Evolutionary conservation across 2,888 invertebrate genomes (phyloP), one percentile per base, ranked within the genome.

Genomic region (Scaptomyza parva): DNA sequence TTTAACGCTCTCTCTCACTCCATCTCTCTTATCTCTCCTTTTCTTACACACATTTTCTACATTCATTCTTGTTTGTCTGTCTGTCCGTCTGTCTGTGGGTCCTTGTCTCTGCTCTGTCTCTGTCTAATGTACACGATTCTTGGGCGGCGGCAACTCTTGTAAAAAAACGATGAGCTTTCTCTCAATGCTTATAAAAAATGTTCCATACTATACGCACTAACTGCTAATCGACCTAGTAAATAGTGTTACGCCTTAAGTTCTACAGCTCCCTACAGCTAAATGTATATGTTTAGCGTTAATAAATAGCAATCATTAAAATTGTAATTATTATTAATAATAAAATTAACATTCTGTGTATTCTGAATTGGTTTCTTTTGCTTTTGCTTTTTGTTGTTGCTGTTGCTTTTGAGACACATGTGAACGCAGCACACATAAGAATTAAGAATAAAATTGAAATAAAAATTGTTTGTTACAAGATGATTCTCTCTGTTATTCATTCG

Each of bases 61-160:
- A 47, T n/a, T 6, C 28, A 28, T 45, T 18, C 12, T 28, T 28
- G 8, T 14, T 43, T 53, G 30, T 66, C 20, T 20, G 30, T 47
- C 30, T 20, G 4, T n/a, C 9, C 6, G 18, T 40, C 11, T 11
- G 18, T 39, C 39, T 39, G 37, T 37, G 3, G 5, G 37, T 39
- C 37, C 20, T 11, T 20, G n/a, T 35, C 7, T 35, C 20, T 11
- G 11, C 14, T 35, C 7, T 35, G 35, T 35, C 14, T 35, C 20
- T 20, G 20, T 40, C 22, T 18, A 30, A 40, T 58, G 59, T 75
- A 74, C 75, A 76, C 55, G 58, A 54, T 63, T 70, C 37, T 55
- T 81, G 80, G 84, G 84, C 85, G 80, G 80, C 84, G 78, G 70
- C 76, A 81, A 76, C 66, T 70, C 62, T 76, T 70, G 67, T 78